Percentiles rank a stretch among this genome's conserved stretches.
Conservation (phyloP, 2,888 invertebrate species). For the Copidosoma aretas region DNA sequence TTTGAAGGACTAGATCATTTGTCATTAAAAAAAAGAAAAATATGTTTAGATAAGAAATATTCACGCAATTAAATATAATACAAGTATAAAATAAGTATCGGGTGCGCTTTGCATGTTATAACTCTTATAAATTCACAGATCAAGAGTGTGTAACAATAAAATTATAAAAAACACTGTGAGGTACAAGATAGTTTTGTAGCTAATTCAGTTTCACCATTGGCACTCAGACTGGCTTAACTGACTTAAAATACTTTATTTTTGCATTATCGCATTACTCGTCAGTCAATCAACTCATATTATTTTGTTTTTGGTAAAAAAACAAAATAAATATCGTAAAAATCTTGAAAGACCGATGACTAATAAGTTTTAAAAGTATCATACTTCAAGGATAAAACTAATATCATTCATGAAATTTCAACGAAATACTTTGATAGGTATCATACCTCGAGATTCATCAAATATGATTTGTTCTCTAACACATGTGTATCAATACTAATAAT, state of each 20-base stretch:
- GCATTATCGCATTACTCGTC: too few species aligned
- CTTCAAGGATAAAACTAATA: neutral
- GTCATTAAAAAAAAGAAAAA: too few species aligned
- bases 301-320: constrained; percentile 7
- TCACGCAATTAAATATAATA: neutral
- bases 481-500: neutral
- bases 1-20: too few species aligned
- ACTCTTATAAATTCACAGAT: constrained; percentile 26
- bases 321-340: neutral
- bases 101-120: constrained; percentile 26
- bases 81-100: constrained; percentile 1
- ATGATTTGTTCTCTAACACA: neutral
- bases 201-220: constrained; percentile 17
- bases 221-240: constrained; percentile 21
- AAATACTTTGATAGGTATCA: neutral
- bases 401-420: neutral
- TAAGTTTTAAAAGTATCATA: neutral
- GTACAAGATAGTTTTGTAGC: constrained; percentile 30
- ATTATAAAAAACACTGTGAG: constrained; percentile 25
- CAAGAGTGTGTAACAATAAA: constrained; percentile 33
- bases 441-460: neutral
- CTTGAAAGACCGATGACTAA: neutral
- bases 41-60: neutral
- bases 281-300: neutral
- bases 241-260: constrained; percentile 21